phyloP scores from a whole-genome alignment of 2,113 vertebrate species.

The Archilochus colubris region DNA sequence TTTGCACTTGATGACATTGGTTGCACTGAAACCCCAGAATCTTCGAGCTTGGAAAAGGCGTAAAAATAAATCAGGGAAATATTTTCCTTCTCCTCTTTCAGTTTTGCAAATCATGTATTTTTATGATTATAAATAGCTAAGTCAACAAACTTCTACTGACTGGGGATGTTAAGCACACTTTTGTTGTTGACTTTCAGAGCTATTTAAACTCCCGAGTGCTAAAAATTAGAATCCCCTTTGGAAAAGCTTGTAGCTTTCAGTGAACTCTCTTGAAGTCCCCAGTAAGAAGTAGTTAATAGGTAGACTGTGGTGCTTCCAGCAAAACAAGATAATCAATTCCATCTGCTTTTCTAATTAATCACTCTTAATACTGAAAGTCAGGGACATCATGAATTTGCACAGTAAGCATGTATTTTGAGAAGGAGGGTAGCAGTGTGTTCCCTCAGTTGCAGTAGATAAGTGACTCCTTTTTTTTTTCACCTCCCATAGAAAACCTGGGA shows the following conservation, averaged over 20 bases:
- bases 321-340: conserved; percentile 62
- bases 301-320: conserved; percentile 16
- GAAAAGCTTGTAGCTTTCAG: conserved; percentile 10
- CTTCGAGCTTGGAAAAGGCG: neutral
- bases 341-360: conserved; percentile 62
- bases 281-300: conserved; percentile 47
- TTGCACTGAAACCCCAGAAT: neutral
- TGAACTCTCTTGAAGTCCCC: neutral
- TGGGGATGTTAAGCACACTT: conserved; percentile 31
- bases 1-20: neutral
- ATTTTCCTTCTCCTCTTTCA: conserved; percentile 46
- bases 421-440: neutral
- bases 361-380: conserved; percentile 6
- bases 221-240: conserved; percentile 45
- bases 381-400: neutral
- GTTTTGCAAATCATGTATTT: conserved; percentile 37
- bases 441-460: neutral
- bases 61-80: conserved; percentile 44
- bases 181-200: conserved; percentile 30
- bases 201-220: conserved; percentile 36
- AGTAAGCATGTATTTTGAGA: neutral
- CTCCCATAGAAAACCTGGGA: neutral
- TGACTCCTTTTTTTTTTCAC: neutral
- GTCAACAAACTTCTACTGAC: conserved; percentile 53
- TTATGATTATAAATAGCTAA: conserved; percentile 59